Conservation (phyloP, 2,113 vertebrate genomes). For the Pithys albifrons region DNA sequence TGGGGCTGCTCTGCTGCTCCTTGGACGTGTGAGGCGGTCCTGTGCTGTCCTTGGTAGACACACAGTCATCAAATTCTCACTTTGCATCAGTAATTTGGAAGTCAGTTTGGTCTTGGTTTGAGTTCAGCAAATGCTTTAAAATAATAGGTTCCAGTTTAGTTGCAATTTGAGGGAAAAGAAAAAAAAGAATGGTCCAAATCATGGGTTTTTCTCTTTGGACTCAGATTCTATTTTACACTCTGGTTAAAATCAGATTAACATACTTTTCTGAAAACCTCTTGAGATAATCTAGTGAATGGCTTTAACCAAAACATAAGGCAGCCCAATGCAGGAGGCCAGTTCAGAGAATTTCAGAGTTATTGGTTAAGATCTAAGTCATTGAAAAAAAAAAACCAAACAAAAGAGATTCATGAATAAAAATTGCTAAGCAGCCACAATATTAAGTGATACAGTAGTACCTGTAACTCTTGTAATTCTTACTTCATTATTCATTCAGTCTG, state of each 20-base stretch:
- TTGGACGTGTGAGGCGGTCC: rapidly evolving
- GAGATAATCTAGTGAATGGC: background rate
- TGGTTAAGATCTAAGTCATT: background rate
- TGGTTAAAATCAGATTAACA: background rate
- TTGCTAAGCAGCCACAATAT: background rate
- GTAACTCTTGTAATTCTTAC: background rate
- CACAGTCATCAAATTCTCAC: background rate
- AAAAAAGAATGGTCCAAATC: background rate
- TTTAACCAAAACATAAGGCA: background rate
- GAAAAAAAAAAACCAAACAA: background rate
- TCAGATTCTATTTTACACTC: background rate
- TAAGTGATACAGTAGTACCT: background rate
- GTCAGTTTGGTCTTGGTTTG: background rate
- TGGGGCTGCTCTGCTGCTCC: background rate
- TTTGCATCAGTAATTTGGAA: background rate
- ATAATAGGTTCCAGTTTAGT: background rate
- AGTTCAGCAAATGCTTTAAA: background rate
- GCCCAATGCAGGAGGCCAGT: background rate
- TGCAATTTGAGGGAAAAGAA: background rate
- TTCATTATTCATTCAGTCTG: background rate
- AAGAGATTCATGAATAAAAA: background rate
- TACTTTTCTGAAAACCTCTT: background rate
- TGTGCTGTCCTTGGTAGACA: background rate
- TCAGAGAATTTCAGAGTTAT: background rate
- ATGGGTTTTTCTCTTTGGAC: background rate